Conservation (phyloP, 2,113 vertebrate species). For the Perognathus longimembris region DNA sequence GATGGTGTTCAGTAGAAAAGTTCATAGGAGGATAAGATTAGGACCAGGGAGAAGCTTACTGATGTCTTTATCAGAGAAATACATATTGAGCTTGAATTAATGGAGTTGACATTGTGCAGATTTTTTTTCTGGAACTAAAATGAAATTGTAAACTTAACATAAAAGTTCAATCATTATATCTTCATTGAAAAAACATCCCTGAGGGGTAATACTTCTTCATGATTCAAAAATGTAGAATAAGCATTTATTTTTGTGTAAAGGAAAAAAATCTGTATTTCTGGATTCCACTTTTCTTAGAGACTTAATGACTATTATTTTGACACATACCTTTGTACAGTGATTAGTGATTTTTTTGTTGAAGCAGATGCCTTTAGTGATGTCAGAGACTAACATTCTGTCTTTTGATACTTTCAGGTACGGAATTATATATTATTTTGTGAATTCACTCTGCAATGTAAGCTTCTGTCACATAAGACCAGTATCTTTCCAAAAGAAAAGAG, state of each 20-base stretch:
- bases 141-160: constrained; percentile 6
- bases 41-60: not conserved
- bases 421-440: constrained; percentile 52
- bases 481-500: constrained; percentile 31
- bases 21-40: not conserved
- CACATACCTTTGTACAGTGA: not conserved
- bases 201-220: not conserved
- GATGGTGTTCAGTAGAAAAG: not conserved
- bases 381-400: not conserved
- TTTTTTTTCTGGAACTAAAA: constrained; percentile 13
- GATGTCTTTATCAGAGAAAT: constrained; percentile 17
- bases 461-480: not conserved
- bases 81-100: not conserved
- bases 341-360: not conserved
- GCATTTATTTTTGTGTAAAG: not conserved
- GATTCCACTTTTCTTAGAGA: not conserved
- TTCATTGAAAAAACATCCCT: not conserved
- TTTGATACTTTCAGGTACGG: constrained; percentile 32
- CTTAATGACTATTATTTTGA: constrained; percentile 26
- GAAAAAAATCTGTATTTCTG: not conserved
- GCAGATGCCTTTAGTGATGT: not conserved
- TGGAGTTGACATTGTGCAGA: constrained; percentile 36
- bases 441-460: not conserved
- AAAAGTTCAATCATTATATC: constrained; percentile 44
- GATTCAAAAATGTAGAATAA: constrained; percentile 39